These are phyloP conservation scores for Lepisosteus oculatus DNA, from an alignment of 2,113 vertebrate genomes.

Conservation along the genomic window DNA sequence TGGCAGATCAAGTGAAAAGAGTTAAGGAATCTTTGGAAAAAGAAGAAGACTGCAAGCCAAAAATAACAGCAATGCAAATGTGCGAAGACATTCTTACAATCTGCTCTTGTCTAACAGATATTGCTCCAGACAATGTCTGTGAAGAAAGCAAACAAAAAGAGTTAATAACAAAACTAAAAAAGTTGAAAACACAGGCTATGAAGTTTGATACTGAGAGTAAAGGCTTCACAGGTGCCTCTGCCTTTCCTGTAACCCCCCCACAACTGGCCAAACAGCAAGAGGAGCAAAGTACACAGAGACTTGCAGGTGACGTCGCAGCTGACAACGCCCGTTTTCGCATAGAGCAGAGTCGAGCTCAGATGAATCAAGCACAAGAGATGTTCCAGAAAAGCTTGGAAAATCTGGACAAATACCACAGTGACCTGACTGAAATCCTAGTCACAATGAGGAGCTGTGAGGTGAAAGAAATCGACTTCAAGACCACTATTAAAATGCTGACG, in stretches of 20 bases:
- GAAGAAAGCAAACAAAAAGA: not conserved
- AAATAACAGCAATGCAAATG: not conserved
- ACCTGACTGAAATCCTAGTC: slow-evolving; percentile 37
- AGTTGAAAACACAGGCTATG: slow-evolving; percentile 3
- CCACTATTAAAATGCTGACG: slow-evolving; percentile 32
- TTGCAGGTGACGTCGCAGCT: too few species aligned
- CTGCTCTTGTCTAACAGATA: slow-evolving; percentile 20
- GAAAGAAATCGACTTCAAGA: slow-evolving; percentile 41
- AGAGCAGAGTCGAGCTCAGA: too few species aligned
- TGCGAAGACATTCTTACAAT: slow-evolving; percentile 17
- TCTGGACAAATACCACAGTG: slow-evolving; percentile 36
- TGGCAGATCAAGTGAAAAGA: too few species aligned
- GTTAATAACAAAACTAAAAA: too few species aligned
- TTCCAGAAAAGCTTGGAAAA: slow-evolving; percentile 34
- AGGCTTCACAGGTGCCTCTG: slow-evolving; percentile 2
- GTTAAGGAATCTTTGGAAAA: slow-evolving; percentile 6
- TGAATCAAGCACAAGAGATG: not conserved
- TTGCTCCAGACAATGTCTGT: slow-evolving; percentile 11
- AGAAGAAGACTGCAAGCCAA: slow-evolving; percentile 9
- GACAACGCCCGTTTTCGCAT: too few species aligned
- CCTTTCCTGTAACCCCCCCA: not conserved
- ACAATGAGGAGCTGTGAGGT: slow-evolving; percentile 32
- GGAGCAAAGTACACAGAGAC: too few species aligned
- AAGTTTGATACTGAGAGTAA: slow-evolving; percentile 32
- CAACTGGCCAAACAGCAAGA: too few species aligned